phyloP scores from a whole-genome alignment of 2,113 vertebrate species.

The Meleagris gallopavo region DNA sequence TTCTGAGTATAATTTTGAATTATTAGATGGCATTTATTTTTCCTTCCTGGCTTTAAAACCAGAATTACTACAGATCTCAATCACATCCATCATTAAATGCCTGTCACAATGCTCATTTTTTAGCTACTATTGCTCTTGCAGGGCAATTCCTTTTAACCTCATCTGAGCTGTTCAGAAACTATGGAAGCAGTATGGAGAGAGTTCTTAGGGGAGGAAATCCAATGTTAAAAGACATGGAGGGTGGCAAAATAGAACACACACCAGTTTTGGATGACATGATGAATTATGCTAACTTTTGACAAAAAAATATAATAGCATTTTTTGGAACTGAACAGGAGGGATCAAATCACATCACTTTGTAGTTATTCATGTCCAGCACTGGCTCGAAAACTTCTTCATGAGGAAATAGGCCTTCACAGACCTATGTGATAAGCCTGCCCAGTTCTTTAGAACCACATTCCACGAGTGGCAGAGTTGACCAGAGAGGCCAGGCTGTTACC shows the following conservation, averaged over 20 bases:
- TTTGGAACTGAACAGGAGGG: not conserved
- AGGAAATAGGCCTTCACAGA: not conserved
- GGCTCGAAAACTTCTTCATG: not conserved
- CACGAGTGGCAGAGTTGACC: not conserved
- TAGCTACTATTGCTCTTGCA: not conserved
- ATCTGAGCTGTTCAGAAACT: not conserved
- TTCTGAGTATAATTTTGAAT: not conserved
- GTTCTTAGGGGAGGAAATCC: not conserved
- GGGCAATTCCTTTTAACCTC: not conserved
- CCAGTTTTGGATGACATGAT: not conserved
- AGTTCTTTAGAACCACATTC: not conserved
- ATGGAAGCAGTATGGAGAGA: not conserved
- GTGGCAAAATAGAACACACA: not conserved
- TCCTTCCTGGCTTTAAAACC: not conserved
- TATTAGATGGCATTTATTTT: not conserved
- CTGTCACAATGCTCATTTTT: not conserved
- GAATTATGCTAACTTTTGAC: not conserved
- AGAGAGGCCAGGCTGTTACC: not conserved
- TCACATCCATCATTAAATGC: not conserved
- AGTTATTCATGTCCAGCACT: not conserved
- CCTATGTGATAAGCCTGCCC: not conserved
- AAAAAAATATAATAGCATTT: not conserved
- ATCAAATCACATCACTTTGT: not conserved
- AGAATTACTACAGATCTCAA: not conserved
- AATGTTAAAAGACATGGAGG: not conserved